A percentile compares a stretch with the other conserved stretches of the same genome.
These are phyloP conservation scores for Metopia argyrocephala DNA, from an alignment of 2,888 invertebrate species.

Conservation along the genomic window DNA sequence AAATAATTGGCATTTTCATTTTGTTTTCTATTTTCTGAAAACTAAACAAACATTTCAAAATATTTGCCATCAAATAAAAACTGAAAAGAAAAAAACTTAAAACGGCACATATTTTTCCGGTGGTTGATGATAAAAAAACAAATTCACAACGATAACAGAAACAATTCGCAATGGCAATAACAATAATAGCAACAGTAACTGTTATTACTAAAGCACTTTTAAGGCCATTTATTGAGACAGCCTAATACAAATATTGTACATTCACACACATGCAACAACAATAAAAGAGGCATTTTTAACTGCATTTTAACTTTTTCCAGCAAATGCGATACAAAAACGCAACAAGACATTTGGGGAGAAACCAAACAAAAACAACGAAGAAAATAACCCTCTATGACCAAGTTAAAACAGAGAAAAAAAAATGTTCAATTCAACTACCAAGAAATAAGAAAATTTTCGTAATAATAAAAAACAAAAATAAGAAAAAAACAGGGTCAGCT, in stretches of 20 bases:
- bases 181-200: slow-evolving; percentile 62
- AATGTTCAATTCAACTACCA: slow-evolving; percentile 45
- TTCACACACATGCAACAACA: slow-evolving; percentile 20
- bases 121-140: slow-evolving; percentile 60
- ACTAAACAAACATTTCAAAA: slow-evolving; percentile 23
- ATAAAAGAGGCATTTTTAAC: slow-evolving; percentile 37
- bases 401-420: slow-evolving; percentile 42
- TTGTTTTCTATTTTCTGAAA: not conserved
- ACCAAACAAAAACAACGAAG: slow-evolving; percentile 35
- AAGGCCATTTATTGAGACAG: slow-evolving; percentile 47
- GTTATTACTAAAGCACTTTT: slow-evolving; percentile 63
- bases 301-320: slow-evolving; percentile 9
- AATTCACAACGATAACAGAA: slow-evolving; percentile 58
- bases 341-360: slow-evolving; percentile 60
- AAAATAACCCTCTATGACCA: slow-evolving; percentile 42
- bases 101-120: slow-evolving; percentile 62
- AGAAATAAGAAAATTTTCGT: slow-evolving; percentile 14
- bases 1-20: slow-evolving; percentile 17
- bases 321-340: slow-evolving; percentile 50
- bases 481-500: slow-evolving; percentile 62
- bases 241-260: slow-evolving; percentile 17
- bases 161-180: slow-evolving; percentile 64
- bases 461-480: not conserved
- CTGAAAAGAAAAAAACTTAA: not conserved
- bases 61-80: not conserved